Evolutionary conservation across 2,888 invertebrate species (phyloP), one percentile per base, ranked within the genome.

Genomic region (Gibbula magus): DNA sequence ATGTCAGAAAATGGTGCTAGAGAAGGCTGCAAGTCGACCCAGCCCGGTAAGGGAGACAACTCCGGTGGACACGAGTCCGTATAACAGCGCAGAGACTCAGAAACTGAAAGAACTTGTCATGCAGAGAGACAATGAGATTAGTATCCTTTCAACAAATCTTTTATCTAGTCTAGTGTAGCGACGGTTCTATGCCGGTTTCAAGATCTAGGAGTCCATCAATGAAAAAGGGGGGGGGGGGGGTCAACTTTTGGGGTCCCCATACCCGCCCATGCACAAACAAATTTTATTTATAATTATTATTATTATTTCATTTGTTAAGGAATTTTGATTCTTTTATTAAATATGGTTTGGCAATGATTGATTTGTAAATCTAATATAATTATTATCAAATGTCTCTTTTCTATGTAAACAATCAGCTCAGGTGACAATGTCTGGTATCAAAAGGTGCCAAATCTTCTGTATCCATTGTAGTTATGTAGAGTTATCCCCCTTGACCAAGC

Each of bases 111-210:
- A 89, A 32, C 86, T 92, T 2, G 82, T 93, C 29, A 85, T 88
- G 74, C 93, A 93, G 83, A 87, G 93, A 85, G 93, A 93, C 80
- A 93, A 92, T 86, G 93, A 93, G 88, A 93, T 93, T 77, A 92
- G 91, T 92, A 92, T 91, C 91, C 89, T 91, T 56, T 13, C 18
- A 52, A 18, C 18, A 18, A 18, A 13, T 18, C 18, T 52, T 52
- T 52, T 18, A 29, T 67, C 18, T 25, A n/a, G 22, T 75, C 13
- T 75, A 45, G 39, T 51, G 20, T 25, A 75, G n/a, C n/a, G n/a
- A n/a, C n/a, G n/a, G n/a, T n/a, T n/a, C n/a, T n/a, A n/a, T n/a
- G n/a, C n/a, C n/a, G n/a, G n/a, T n/a, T n/a, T n/a, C n/a, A n/a
- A n/a, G n/a, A n/a, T n/a, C n/a, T n/a, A n/a, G n/a, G n/a, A n/a